Base-by-base conservation (phyloP, 2,888 invertebrate species). In the Mythimna loreyi region DNA sequence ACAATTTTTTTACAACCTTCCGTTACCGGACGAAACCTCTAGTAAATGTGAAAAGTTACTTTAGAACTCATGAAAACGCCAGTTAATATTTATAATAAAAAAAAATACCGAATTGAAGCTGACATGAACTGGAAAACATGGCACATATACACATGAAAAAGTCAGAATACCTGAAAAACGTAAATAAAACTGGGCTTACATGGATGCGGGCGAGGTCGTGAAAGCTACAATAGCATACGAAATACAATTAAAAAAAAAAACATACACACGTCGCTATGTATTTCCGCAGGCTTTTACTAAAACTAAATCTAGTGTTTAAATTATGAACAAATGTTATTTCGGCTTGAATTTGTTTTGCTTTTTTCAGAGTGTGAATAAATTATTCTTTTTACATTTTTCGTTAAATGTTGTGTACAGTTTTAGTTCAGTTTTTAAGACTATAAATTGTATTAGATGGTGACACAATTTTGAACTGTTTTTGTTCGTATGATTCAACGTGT, bases 121-220 rank as follows among this genome's bases (percentile, higher is more conserved):
- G 19, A 25, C 60, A 45, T 25, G 23, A n/a, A 4, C 43, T 36
- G 11, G 30, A 77, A 33, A 70, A 77, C 28, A 59, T 30, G 8
- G 2, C 9, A 5, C 36, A 30, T 13, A 30, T n/a, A 23, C 11
- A 11, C n/a, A n/a, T 19, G 57, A 6, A 59, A 58, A 78, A 78
- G 79, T 55, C 74, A 64, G 50, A 64, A 78, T 65, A 60, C 60
- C n/a, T 64, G 47, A 64, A 60, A 40, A 73, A 78, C 50, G 50
- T 59, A 78, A 78, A 78, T 65, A 78, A 52, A 78, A 58, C 36
- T 58, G 8, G 73, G 45, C 50, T 73, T 40, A 56, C 53, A 76
- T 58, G 33, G 33, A 69, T 78, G 55, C 65, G 74, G 74, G 75
- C 28, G 50, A 21, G 23, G 21, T 45, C 36, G 40, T 59, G 65